Percentiles rank a stretch among this genome's conserved stretches.
Conservation (phyloP, 23 tunicate species). For the Ciona savignyi region DNA sequence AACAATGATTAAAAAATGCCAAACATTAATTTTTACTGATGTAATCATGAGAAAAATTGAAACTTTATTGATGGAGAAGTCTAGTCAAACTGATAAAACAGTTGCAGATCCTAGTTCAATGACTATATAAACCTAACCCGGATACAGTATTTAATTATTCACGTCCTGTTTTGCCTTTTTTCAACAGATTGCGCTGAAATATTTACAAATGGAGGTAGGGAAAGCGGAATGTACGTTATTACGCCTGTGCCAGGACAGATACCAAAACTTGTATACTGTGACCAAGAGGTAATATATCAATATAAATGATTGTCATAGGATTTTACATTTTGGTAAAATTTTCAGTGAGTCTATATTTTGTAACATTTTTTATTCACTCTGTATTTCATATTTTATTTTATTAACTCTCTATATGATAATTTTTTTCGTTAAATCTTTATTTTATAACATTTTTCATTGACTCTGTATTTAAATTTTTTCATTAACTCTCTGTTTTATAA, state of each 20-base stretch:
- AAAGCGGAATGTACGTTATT: constrained; percentile 34
- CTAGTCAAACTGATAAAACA: too few species aligned
- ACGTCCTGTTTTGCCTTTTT: not conserved
- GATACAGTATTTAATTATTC: not conserved
- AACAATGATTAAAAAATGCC: not conserved
- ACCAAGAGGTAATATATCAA: constrained; percentile 36
- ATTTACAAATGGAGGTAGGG: constrained; percentile 20
- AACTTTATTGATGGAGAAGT: too few species aligned
- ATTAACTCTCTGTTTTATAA: too few species aligned
- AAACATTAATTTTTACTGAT: not conserved
- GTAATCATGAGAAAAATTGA: too few species aligned
- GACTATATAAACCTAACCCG: not conserved
- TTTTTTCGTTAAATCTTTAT: too few species aligned
- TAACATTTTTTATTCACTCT: too few species aligned
- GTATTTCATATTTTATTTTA: too few species aligned
- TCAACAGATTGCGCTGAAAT: constrained; percentile 39
- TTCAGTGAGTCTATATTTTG: not conserved
- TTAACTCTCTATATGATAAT: too few species aligned
- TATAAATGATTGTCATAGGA: not conserved
- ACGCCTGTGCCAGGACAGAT: not conserved
- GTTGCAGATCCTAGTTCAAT: too few species aligned
- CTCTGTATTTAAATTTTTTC: too few species aligned
- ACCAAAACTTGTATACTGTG: constrained; percentile 36
- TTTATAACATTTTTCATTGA: not conserved
- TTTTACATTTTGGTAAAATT: not conserved